These are phyloP conservation scores for Perca schrenkii DNA, from an alignment of 2,113 vertebrate species.

Conservation along the genomic window DNA sequence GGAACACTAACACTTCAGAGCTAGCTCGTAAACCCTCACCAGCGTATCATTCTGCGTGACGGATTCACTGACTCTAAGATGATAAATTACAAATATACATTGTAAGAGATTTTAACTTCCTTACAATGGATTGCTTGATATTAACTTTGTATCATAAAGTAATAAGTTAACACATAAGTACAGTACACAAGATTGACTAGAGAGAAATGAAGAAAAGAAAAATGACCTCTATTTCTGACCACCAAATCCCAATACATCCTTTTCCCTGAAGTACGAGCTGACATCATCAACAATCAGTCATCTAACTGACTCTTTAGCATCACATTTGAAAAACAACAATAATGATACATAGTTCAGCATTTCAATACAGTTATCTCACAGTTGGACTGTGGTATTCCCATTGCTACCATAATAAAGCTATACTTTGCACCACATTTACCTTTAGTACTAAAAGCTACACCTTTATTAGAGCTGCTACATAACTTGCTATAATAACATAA, in stretches of 20 bases:
- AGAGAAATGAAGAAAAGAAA: not conserved
- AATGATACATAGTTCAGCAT: not conserved
- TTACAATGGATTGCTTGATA: not conserved
- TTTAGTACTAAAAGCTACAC: constrained; percentile 9
- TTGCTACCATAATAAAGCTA: constrained; percentile 8
- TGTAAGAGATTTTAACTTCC: not conserved
- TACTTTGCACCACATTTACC: constrained; percentile 10
- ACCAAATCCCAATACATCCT: not conserved
- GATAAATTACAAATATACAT: not conserved
- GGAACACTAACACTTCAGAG: not conserved
- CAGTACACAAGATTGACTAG: not conserved
- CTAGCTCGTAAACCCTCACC: not conserved
- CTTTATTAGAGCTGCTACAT: constrained; percentile 53
- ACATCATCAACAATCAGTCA: too few relatives aligned
- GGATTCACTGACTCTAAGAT: not conserved
- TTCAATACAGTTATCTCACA: not conserved
- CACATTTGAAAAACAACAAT: not conserved
- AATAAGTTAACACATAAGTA: not conserved
- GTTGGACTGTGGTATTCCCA: not conserved
- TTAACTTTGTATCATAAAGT: not conserved
- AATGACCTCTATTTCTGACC: not conserved
- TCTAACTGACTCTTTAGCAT: not conserved
- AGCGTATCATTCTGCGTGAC: not conserved
- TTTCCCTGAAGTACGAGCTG: not conserved
- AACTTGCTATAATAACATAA: not conserved